Evolutionary conservation across 2,888 invertebrate genomes (phyloP).

Genomic region (Netelia inedita): DNA sequence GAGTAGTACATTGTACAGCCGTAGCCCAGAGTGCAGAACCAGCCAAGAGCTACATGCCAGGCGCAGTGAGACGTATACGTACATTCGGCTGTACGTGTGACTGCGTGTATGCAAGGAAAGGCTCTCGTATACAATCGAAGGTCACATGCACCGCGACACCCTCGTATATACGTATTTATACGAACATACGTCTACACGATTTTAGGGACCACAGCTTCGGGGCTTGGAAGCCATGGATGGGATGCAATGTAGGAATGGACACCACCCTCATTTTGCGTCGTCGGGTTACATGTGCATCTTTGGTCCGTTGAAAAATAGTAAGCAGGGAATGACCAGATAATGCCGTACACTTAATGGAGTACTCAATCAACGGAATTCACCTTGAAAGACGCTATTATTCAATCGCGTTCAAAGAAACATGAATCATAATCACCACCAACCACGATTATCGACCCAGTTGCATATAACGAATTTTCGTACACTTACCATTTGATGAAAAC

Average conservation of each 20-base stretch:
- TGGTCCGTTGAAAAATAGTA: conserved; percentile 33
- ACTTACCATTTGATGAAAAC: no score
- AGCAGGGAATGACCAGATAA: conserved; percentile 1
- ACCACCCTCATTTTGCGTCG: neutral
- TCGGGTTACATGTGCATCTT: conserved; percentile 21
- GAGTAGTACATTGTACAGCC: conserved; percentile 32
- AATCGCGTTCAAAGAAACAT: no score
- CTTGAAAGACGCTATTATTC: no score
- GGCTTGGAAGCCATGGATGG: neutral
- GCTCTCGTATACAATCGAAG: conserved; percentile 55
- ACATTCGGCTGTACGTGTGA: conserved; percentile 14
- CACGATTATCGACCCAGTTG: no score
- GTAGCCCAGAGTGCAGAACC: conserved; percentile 38
- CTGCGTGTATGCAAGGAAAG: conserved; percentile 43
- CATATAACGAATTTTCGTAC: no score
- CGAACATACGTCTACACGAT: conserved; percentile 23
- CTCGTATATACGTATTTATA: conserved; percentile 6
- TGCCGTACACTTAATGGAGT: neutral
- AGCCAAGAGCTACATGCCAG: conserved; percentile 55
- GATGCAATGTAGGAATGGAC: conserved; percentile 1
- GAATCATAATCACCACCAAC: no score
- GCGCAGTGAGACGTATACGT: conserved; percentile 9
- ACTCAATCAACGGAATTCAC: neutral
- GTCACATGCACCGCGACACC: conserved; percentile 48
- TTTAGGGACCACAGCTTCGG: conserved; percentile 37